Conservation (phyloP, 1,140 invertebrate genomes). For the Sitophilus oryzae region DNA sequence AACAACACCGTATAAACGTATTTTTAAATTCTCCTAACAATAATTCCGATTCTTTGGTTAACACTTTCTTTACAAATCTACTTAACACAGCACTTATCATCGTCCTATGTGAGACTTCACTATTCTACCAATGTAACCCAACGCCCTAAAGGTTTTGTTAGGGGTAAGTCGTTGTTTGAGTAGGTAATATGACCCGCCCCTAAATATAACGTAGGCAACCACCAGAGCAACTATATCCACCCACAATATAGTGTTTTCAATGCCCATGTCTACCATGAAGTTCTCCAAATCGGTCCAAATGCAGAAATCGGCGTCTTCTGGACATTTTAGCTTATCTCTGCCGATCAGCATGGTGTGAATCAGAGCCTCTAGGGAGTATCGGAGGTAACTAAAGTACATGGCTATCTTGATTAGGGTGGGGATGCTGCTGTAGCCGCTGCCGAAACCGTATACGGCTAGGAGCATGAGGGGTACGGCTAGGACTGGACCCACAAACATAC, state of each 20-base stretch:
- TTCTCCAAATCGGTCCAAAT: conserved; percentile 59
- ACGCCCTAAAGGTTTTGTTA: conserved; percentile 54
- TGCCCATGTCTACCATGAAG: conserved; percentile 55
- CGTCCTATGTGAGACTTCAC: conserved; percentile 37
- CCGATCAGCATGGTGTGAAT: conserved; percentile 68
- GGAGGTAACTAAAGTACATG: conserved; percentile 78
- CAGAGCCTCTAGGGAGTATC: conserved; percentile 70
- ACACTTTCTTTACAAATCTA: neutral
- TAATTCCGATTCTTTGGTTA: neutral
- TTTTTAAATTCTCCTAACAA: too few relatives aligned
- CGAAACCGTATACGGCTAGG: conserved; percentile 69
- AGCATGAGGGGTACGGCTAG: conserved; percentile 69
- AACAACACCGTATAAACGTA: too few relatives aligned
- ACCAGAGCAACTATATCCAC: conserved; percentile 53
- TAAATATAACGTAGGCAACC: conserved; percentile 53
- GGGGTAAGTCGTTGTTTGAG: conserved; percentile 59
- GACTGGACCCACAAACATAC: conserved; percentile 71
- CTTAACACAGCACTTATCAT: conserved; percentile 16
- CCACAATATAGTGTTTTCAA: conserved; percentile 58
- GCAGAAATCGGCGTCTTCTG: conserved; percentile 59
- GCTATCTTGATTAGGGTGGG: conserved; percentile 64
- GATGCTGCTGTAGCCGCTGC: conserved; percentile 53
- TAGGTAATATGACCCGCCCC: conserved; percentile 56
- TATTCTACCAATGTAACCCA: conserved; percentile 38
- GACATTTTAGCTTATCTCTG: conserved; percentile 61